A percentile compares a stretch with the other conserved stretches of the same genome.
Evolutionary conservation across 2,113 vertebrate genomes (phyloP).

Genomic region (Tragelaphus scriptus): DNA sequence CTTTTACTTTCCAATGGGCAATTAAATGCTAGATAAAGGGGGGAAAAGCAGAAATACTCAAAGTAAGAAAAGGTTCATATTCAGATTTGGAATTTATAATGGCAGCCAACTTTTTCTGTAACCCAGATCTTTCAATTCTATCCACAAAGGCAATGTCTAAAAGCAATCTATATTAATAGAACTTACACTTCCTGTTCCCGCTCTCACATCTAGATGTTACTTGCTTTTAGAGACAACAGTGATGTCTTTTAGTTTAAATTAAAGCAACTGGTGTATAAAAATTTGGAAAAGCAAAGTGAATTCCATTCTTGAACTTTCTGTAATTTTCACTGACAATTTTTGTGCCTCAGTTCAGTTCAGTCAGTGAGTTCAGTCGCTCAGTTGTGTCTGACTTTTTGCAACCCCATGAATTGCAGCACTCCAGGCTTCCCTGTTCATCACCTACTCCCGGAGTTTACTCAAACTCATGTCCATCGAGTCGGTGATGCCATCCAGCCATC

Average conservation of each 20-base stretch:
- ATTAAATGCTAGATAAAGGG: conserved; percentile 27
- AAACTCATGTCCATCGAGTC: no score
- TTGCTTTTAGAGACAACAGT: not conserved
- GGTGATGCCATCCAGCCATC: no score
- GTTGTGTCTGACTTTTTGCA: no score
- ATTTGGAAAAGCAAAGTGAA: not conserved
- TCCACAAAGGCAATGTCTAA: not conserved
- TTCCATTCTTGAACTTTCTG: not conserved
- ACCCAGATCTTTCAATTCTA: not conserved
- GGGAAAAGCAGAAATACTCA: not conserved
- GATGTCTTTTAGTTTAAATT: conserved; percentile 36
- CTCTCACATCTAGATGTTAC: not conserved
- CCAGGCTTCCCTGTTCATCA: no score
- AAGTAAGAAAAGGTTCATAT: conserved; percentile 28
- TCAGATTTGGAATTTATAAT: not conserved
- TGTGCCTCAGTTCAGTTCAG: not conserved
- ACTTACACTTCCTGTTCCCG: not conserved
- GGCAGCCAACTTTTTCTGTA: not conserved
- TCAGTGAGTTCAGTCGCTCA: no score
- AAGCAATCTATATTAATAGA: not conserved
- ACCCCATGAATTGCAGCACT: no score
- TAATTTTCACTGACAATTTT: not conserved
- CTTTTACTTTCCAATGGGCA: conserved; percentile 30
- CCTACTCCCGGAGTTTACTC: no score
- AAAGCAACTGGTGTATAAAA: not conserved